Evolutionary conservation across 2,888 invertebrate species (phyloP), one percentile per base, ranked within the genome.

Genomic region (Lycia hirtaria): DNA sequence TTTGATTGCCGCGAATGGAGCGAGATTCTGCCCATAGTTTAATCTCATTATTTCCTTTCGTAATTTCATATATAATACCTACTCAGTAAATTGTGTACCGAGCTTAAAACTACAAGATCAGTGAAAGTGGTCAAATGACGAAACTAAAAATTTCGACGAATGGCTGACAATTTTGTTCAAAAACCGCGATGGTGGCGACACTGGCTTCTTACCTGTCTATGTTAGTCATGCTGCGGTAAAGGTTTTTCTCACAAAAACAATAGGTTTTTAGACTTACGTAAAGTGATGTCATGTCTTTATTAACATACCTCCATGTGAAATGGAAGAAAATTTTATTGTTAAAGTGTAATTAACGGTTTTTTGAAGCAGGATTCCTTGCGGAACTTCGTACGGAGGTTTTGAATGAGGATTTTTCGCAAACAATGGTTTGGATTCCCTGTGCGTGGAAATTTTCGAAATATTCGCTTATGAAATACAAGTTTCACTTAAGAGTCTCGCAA

Each of bases 211-310:
- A 26, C 14, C 17, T 41, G 0, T 17, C 3, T 28, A 26, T 15
- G 4, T 41, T 41, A 4, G 26, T 17, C 22, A 9, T 4, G 10
- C 2, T 22, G 4, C 22, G 12, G 14, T 41, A 12, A 20, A 41
- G 9, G 40, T 33, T 35, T 45, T 10, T 58, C 57, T 7, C 66
- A 52, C 56, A 53, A 6, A 17, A 54, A 66, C 66, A 66, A 66
- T 62, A 26, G 56, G 10, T 55, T 52, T 62, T 60, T 38, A 30
- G 37, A 43, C 51, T 67, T 67, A 60, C 65, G 51, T 60, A 67
- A 67, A 53, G 14, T 62, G 61, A 67, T 64, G 65, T 67, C 67
- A 67, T 41, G 56, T 17, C 51, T 22, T 40, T 56, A 63, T 67
- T 62, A 58, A 37, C 63, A 60, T 67, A 43, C 62, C 62, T 49